Base-by-base conservation (phyloP, 92 coral and sea anemone species). In the Porites lobata region DNA sequence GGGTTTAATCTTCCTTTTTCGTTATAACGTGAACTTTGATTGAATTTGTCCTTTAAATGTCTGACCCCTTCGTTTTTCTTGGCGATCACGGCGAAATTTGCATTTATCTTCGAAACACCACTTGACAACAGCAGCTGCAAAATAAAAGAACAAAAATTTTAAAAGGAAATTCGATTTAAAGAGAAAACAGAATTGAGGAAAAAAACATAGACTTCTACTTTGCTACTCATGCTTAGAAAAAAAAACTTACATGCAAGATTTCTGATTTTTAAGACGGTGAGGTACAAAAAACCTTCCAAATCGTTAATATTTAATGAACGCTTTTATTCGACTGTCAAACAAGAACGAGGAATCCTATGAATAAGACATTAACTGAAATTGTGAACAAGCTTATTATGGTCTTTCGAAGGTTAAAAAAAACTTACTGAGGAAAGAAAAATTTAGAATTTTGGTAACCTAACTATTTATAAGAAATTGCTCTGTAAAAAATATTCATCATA, bases 241-340 rank as follows among this genome's bases (percentile, higher is more conserved):
- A 72, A 74, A 73, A 63, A 80, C 74, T 65, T 17, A 21, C 20
- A 63, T 14, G 3, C 67, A 69, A 62, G 15, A 6, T 76, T 50
- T 50, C 54, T 9, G n/a, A 73, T 19, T 75, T 68, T 80, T 80
- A 52, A 56, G 18, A 65, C 83, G 58, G 90, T 66, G 69, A 68
- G 78, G 75, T 84, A 83, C 90, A 69, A 83, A 69, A 82, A 88
- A 90, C 50, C 76, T 81, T 81, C 81, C 83, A 75, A 15, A 80
- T 78, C 57, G 75, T 86, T 86, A 90, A 90, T 90, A 86, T 86
- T 90, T 90, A 80, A 90, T 86, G 69, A 84, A 62, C 69, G 80
- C 72, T 72, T 64, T 83, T 71, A 63, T 24, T 64, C 65, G 80
- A 84, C 87, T 84, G 87, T 84, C 87, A 84, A 73, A 56, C 77